Percentiles rank a stretch among this genome's conserved stretches.
phyloP scores from a whole-genome alignment of 2,888 invertebrate species.

The Tipula helvola region DNA sequence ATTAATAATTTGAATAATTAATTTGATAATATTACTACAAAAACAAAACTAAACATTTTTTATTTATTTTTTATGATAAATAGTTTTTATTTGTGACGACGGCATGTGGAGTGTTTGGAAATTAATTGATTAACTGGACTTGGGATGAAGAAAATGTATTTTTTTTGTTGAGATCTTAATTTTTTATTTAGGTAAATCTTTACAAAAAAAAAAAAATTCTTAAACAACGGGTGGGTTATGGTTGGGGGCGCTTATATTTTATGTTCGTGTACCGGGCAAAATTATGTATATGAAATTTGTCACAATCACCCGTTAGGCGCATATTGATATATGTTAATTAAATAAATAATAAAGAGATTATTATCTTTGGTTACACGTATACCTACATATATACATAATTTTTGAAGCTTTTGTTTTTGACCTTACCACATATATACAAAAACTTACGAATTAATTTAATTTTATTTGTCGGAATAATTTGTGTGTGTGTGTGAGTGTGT shows the following conservation, averaged over 20 bases:
- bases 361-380: background rate
- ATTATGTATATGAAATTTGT: background rate
- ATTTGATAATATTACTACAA: constrained; percentile 5
- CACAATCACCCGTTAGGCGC: background rate
- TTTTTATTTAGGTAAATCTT: background rate
- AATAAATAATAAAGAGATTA: background rate
- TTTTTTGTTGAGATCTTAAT: background rate
- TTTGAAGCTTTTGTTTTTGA: background rate
- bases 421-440: background rate
- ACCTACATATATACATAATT: background rate
- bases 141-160: background rate
- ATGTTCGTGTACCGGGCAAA: background rate
- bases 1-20: constrained; percentile 7
- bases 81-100: constrained; percentile 9
- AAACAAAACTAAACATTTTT: background rate
- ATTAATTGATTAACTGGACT: constrained; percentile 8
- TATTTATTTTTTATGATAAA: constrained; percentile 8
- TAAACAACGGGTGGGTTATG: background rate
- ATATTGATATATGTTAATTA: background rate
- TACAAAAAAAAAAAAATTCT: background rate
- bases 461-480: background rate
- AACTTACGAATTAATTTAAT: background rate
- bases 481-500: background rate
- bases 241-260: background rate
- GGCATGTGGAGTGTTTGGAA: constrained; percentile 8